Percentiles rank a stretch among this genome's conserved stretches.
Conservation (phyloP, 1,140 invertebrate genomes). For the Diploscapter pachys region DNA sequence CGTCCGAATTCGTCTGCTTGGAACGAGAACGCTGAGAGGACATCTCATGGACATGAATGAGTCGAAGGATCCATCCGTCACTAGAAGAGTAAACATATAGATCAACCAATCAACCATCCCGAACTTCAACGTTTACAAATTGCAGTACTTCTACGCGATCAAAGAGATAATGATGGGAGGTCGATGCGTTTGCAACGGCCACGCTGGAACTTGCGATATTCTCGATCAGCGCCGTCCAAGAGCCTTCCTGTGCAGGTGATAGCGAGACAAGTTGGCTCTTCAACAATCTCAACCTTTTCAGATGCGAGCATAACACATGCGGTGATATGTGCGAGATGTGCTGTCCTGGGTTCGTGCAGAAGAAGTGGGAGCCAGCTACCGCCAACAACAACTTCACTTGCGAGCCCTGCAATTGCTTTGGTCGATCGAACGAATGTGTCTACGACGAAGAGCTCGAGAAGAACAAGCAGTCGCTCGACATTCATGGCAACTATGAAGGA, state of each 20-base stretch:
- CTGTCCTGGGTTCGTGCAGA: conserved; percentile 69
- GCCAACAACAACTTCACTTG: conserved; percentile 59
- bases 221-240: conserved; percentile 73
- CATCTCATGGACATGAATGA: conserved; percentile 88
- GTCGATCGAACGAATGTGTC: conserved; percentile 81
- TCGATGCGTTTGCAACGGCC: conserved; percentile 96
- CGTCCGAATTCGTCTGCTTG: conserved; percentile 61
- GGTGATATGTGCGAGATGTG: conserved; percentile 88
- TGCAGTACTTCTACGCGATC: conserved; percentile 96
- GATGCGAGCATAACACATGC: conserved; percentile 91
- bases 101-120: not conserved
- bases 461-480: conserved; percentile 78
- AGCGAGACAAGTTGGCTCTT: too few relatives aligned
- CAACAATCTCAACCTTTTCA: not conserved
- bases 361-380: conserved; percentile 75
- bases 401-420: conserved; percentile 86
- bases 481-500: conserved; percentile 82
- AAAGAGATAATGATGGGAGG: conserved; percentile 98
- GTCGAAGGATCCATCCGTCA: conserved; percentile 88
- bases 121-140: conserved; percentile 3
- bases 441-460: conserved; percentile 81
- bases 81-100: conserved; percentile 74
- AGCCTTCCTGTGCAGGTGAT: conserved; percentile 74
- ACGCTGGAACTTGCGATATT: conserved; percentile 89
- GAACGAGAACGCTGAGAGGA: conserved; percentile 89